phyloP scores from a whole-genome alignment of 2,888 invertebrate genomes.

The Calliopum simillimum region DNA sequence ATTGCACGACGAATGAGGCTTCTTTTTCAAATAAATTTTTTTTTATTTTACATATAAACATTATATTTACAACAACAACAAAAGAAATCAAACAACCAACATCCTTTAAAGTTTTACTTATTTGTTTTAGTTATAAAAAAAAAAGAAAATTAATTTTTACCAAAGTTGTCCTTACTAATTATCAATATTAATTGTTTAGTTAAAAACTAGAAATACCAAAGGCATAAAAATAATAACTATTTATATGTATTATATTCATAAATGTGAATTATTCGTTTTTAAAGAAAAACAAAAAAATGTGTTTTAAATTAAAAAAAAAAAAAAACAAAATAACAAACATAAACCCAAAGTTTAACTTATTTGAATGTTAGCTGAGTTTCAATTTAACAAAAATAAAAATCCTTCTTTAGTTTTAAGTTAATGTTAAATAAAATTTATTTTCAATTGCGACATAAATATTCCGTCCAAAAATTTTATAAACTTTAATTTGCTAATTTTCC shows the following conservation, averaged over 20 bases:
- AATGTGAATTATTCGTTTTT: not conserved
- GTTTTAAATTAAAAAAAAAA: conserved; percentile 10
- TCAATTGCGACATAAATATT: conserved; percentile 60
- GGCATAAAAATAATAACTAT: conserved; percentile 20
- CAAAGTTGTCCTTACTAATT: conserved; percentile 67
- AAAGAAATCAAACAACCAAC: not conserved
- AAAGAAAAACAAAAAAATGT: not conserved
- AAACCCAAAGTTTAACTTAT: conserved; percentile 27
- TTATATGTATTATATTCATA: not conserved
- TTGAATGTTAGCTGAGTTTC: not conserved
- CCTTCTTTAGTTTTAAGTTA: not conserved
- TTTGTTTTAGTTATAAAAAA: not conserved
- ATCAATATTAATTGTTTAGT: conserved; percentile 43
- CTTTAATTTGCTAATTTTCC: conserved; percentile 7
- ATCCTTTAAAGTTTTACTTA: not conserved
- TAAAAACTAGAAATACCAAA: conserved; percentile 31
- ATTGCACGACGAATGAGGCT: no score
- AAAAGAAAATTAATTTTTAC: conserved; percentile 50
- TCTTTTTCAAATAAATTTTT: no score
- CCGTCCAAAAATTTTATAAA: conserved; percentile 58
- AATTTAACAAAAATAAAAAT: not conserved
- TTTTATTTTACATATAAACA: no score
- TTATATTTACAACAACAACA: no score
- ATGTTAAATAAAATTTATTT: not conserved
- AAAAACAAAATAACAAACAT: not conserved